phyloP scores from a whole-genome alignment of 1,140 invertebrate genomes.

The Oryctes rhinoceros region DNA sequence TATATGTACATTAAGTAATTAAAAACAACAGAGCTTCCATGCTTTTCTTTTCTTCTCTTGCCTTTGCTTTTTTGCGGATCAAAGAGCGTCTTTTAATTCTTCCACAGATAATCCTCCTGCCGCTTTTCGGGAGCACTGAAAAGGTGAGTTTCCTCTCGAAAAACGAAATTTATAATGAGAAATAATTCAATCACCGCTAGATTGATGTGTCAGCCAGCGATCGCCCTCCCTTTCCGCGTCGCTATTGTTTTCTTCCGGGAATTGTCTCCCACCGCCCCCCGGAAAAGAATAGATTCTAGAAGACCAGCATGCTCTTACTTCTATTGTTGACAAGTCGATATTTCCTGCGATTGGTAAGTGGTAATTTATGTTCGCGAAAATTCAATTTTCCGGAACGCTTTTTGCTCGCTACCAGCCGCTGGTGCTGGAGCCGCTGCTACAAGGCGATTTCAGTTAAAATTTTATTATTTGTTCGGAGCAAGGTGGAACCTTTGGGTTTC shows the following conservation, averaged over 20 bases:
- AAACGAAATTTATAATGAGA: slow-evolving; percentile 11
- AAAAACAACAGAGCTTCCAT: not conserved
- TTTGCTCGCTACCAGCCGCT: too few relatives aligned
- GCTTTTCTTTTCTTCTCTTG: not conserved
- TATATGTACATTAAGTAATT: too few relatives aligned
- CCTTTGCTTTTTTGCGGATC: too few relatives aligned
- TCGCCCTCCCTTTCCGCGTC: not conserved
- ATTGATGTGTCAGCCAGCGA: not conserved
- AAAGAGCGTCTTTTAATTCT: not conserved
- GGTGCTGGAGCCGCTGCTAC: too few relatives aligned
- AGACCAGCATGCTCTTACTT: not conserved
- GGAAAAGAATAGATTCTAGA: not conserved
- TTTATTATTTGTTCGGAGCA: too few relatives aligned
- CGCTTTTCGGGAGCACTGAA: too few relatives aligned
- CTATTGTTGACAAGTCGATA: slow-evolving; percentile 9
- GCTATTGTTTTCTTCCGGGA: not conserved
- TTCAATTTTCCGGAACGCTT: slow-evolving; percentile 7
- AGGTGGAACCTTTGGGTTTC: too few relatives aligned
- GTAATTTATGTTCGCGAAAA: slow-evolving; percentile 18
- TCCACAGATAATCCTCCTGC: too few relatives aligned
- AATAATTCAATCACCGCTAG: not conserved
- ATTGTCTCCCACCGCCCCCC: not conserved
- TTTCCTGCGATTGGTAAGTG: slow-evolving; percentile 11
- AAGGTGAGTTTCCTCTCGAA: not conserved
- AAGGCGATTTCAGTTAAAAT: too few relatives aligned